These are phyloP conservation scores for Myzus persicae DNA, from an alignment of 1,140 invertebrate species.

Conservation along the genomic window DNA sequence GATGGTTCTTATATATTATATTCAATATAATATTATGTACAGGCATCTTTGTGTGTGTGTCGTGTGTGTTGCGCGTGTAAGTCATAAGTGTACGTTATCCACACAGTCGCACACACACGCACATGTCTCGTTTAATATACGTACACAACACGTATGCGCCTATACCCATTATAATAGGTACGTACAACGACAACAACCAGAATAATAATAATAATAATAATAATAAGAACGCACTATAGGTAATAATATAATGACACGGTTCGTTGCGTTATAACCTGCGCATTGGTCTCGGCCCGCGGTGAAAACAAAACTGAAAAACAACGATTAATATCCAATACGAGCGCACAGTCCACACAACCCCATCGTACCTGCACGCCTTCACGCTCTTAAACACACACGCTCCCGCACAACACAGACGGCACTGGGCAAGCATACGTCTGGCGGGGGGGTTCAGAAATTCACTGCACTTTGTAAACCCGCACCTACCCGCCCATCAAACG, in stretches of 20 bases:
- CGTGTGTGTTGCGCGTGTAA: not conserved
- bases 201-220: conserved; percentile 23
- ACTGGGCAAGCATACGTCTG: too few species aligned
- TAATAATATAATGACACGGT: conserved; percentile 46
- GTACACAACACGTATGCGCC: not conserved
- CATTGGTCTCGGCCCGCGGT: conserved; percentile 29
- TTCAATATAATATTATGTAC: too few species aligned
- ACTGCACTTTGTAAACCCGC: too few species aligned
- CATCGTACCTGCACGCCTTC: too few species aligned
- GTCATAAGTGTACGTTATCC: not conserved
- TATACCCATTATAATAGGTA: not conserved
- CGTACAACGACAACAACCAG: not conserved
- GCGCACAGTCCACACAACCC: not conserved
- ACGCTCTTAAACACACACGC: not conserved
- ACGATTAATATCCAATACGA: not conserved
- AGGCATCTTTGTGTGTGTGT: not conserved
- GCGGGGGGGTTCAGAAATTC: too few species aligned
- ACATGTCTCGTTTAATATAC: conserved; percentile 28
- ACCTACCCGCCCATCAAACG: too few species aligned
- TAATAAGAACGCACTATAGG: conserved; percentile 3
- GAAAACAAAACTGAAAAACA: not conserved
- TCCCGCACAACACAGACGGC: too few species aligned
- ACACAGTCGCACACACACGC: not conserved
- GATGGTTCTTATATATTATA: not conserved
- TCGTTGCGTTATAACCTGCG: conserved; percentile 44